Evolutionary conservation across 2,888 invertebrate species (phyloP).

Genomic region (Eurytoma californica): DNA sequence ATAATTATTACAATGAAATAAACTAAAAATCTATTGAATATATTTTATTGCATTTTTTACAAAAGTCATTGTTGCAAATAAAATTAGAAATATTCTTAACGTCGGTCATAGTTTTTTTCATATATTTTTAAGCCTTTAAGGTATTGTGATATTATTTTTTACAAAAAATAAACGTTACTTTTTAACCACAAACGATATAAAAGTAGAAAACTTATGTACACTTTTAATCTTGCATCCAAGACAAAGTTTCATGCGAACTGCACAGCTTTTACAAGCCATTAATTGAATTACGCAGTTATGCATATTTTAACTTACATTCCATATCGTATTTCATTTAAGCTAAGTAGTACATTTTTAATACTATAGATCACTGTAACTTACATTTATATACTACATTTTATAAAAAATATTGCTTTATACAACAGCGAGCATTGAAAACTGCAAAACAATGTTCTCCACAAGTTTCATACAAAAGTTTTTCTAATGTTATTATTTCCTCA

Average conservation of each 20-base stretch:
- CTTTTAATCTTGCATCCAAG: slow-evolving; percentile 1
- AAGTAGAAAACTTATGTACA: slow-evolving; percentile 41
- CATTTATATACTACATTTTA: slow-evolving; percentile 15
- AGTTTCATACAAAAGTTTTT: neutral
- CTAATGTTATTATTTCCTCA: slow-evolving; percentile 3
- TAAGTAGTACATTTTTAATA: neutral
- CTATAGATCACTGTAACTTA: neutral
- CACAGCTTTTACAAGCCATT: too few relatives aligned
- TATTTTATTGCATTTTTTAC: slow-evolving; percentile 39
- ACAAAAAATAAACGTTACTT: slow-evolving; percentile 10
- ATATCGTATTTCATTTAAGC: too few relatives aligned
- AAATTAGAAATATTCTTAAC: slow-evolving; percentile 22
- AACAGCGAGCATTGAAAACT: neutral
- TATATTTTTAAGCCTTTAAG: slow-evolving; percentile 10
- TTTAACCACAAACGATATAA: slow-evolving; percentile 17
- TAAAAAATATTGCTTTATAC: slow-evolving; percentile 47
- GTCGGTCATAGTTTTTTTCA: neutral
- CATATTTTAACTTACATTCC: too few relatives aligned
- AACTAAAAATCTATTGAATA: neutral
- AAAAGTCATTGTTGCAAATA: slow-evolving; percentile 12
- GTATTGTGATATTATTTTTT: slow-evolving; percentile 6
- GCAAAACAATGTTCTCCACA: neutral
- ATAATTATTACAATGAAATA: slow-evolving; percentile 8
- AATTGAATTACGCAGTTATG: too few relatives aligned
- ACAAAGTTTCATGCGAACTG: too few relatives aligned